Evolutionary conservation across 1,140 invertebrate species (phyloP), one percentile per base, ranked within the genome.

Genomic region (Zaprionus ornatus): DNA sequence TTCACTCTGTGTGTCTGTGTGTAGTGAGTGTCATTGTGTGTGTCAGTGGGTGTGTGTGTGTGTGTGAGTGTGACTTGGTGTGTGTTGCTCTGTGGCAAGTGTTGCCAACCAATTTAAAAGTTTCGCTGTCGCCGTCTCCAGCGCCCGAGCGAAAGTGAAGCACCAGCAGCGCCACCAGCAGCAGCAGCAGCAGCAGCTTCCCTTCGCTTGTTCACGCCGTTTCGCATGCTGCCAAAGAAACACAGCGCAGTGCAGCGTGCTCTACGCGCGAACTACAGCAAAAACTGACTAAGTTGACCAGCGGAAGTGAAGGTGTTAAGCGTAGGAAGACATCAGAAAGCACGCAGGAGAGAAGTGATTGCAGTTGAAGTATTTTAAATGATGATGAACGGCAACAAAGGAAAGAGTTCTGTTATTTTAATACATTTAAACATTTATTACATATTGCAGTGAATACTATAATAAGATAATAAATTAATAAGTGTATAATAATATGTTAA

Each of bases 21-120:
- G 37, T 27, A 55, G 55, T 55, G 25, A 54, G 45, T 67, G 52
- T 69, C 65, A 55, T 52, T 73, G 27, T 59, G 50, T 56, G 37
- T 66, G 15, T 48, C 23, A 42, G 45, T 73, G 52, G 57, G n/a
- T 42, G 27, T 57, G 45, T 19, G 10, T 57, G 15, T 67, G 48
- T 57, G 48, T 40, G 52, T 73, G 57, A 3, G 9, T 10, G 29
- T 10, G 29, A 32, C 5, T n/a, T 42, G 62, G 10, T 73, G 27
- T 59, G 50, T 77, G 63, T 68, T 35, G 27, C 40, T 77, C 54
- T 76, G 60, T 68, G 71, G 77, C 72, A 90, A 90, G 86, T 90
- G 86, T 90, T 90, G 86, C 82, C 86, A 90, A 90, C 86, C 86
- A 90, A 90, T 90, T 90, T 90, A 90, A 90, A 86, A 86, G 82